phyloP scores from a whole-genome alignment of 2,888 invertebrate genomes.

The Thereva nobilitata region DNA sequence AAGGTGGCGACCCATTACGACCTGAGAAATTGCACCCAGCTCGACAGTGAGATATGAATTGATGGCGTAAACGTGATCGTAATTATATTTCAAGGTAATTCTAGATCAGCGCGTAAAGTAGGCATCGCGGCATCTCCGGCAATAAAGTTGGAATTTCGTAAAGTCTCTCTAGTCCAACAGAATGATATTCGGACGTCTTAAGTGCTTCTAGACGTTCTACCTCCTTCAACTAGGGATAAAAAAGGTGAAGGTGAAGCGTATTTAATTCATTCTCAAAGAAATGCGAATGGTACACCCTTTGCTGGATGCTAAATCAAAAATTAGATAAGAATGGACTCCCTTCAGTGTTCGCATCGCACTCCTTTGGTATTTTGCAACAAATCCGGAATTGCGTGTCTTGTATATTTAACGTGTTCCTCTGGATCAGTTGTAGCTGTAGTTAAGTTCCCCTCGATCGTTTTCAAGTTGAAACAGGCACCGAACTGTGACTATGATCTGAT shows the following conservation, averaged over 20 bases:
- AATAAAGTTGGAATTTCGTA: too few species aligned
- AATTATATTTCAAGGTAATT: slow-evolving; percentile 38
- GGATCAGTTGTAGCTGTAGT: slow-evolving; percentile 5
- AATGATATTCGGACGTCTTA: too few species aligned
- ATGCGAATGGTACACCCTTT: too few species aligned
- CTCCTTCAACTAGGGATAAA: too few species aligned
- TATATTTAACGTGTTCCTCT: slow-evolving; percentile 7
- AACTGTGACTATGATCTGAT: slow-evolving; percentile 31
- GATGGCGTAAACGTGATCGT: slow-evolving; percentile 37
- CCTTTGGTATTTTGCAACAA: slow-evolving; percentile 26
- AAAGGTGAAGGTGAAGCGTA: too few species aligned
- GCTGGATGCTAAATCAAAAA: background rate
- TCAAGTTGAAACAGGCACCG: slow-evolving; percentile 31
- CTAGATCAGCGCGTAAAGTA: slow-evolving; percentile 36
- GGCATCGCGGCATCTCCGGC: slow-evolving; percentile 14
- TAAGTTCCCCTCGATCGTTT: slow-evolving; percentile 4
- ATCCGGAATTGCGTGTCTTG: slow-evolving; percentile 31
- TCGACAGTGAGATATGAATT: slow-evolving; percentile 24
- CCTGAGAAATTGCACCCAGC: slow-evolving; percentile 17
- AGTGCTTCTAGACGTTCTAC: too few species aligned
- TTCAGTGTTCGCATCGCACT: background rate
- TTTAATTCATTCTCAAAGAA: too few species aligned
- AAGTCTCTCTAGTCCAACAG: too few species aligned
- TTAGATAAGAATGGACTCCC: slow-evolving; percentile 5
- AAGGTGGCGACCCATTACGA: slow-evolving; percentile 15